Evolutionary conservation across 1,140 invertebrate species (phyloP), one percentile per base, ranked within the genome.

Genomic region (Camponotus pennsylvanicus): DNA sequence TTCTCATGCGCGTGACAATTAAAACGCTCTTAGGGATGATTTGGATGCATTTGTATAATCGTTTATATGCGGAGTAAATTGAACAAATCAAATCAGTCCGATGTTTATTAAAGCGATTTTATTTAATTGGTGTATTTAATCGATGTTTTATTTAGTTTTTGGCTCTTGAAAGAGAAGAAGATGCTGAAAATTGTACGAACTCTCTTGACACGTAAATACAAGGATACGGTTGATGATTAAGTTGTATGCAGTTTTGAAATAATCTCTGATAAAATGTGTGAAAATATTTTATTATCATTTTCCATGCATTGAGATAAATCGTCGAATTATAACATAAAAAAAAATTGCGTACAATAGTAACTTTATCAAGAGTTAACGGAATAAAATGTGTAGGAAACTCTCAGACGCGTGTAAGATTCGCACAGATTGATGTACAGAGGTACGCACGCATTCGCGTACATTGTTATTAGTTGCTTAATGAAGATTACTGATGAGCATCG

Each of bases 1-100:
- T 79, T 79, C 77, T 79, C 77, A 79, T n/a, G 63, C 45, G 45
- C 34, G 18, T 69, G n/a, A 69, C 34, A 69, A 79, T 79, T 79
- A 79, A 79, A 79, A 69, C 13, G 34, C 77, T 40, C 45, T 69
- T 55, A 67, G 52, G 18, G 63, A 69, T 79, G 76, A 79, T 79
- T 69, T 63, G 45, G n/a, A 34, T 52, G 49, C 34, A 52, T 79
- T 69, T 55, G 45, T 34, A 69, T 69, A 69, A 79, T 69, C n/a
- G 27, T 66, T 67, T 49, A 66, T 45, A 64, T 27, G 40, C 6
- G 18, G 1, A 9, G 9, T n/a, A 15, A 21, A 3, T 18, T 32
- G 32, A 18, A 15, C 15, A 61, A 42, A 40, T 71, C 52, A 4
- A 9, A 9, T 7, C 2, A n/a, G n/a, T 6, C 5, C 8, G 27